Percentiles rank a stretch among this genome's conserved stretches.
Conservation (phyloP, 30 jellyfish, hydroid and myxozoan species). For the Rhopilema esculentum region DNA sequence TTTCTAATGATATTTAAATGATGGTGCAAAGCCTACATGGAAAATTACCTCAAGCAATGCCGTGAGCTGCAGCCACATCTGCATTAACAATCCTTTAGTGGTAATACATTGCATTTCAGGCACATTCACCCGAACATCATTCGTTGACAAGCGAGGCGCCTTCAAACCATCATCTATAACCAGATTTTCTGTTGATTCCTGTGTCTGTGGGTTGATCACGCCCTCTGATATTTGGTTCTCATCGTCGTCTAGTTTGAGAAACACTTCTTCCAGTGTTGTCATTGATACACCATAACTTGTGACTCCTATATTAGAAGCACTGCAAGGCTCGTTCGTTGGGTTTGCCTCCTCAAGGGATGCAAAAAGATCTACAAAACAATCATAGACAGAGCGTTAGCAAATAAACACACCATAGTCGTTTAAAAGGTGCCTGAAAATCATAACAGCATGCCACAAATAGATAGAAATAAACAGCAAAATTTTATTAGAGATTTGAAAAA, state of each 20-base stretch:
- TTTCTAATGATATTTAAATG: not conserved
- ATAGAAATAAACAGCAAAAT: too few species aligned
- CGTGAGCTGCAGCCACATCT: constrained; percentile 51
- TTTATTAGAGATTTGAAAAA: too few species aligned
- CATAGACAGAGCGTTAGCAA: too few species aligned
- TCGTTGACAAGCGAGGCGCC: not conserved
- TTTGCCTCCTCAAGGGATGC: constrained; percentile 67
- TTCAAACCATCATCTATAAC: constrained; percentile 18
- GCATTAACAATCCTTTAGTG: not conserved
- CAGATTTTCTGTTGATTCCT: constrained; percentile 27
- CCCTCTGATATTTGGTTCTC: constrained; percentile 24
- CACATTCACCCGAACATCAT: constrained; percentile 28
- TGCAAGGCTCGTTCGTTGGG: constrained; percentile 54
- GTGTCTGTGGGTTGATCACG: not conserved
- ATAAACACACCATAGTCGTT: too few species aligned
- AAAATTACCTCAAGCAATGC: constrained; percentile 58
- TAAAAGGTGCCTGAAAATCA: too few species aligned
- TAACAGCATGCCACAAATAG: too few species aligned
- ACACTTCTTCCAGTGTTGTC: constrained; percentile 91
- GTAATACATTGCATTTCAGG: constrained; percentile 14
- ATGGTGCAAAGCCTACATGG: not conserved
- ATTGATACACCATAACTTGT: constrained; percentile 86
- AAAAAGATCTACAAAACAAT: constrained; percentile 55
- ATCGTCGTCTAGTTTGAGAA: constrained; percentile 77
- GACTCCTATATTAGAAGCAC: constrained; percentile 78